Base-by-base conservation (phyloP, 1,140 invertebrate species). In the Macrosteles quadrilineatus region DNA sequence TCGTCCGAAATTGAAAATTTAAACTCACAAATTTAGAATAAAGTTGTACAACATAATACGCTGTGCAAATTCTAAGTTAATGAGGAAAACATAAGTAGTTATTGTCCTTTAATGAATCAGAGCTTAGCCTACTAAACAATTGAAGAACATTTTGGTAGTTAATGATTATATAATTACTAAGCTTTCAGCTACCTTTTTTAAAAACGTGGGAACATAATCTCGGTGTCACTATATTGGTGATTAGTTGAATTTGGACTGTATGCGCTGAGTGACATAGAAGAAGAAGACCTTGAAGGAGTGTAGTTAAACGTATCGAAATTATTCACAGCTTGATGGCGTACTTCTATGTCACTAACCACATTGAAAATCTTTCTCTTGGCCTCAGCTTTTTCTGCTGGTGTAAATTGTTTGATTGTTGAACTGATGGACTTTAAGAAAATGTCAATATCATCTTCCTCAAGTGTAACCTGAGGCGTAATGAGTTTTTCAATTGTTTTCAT, bases 381-480 rank as follows among this genome's bases (percentile, higher is more conserved):
- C 50, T n/a, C 14, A 55, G 14, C 23, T 55, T 55, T 6, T 23
- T 55, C 50, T 23, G 11, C 21, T 11, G 50, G 50, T 11, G 6
- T 55, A 55, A 55, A 55, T 55, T 55, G 6, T 55, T 55, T 55
- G 9, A 55, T 55, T 55, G 50, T 55, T 23, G 19, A 55, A 19
- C 11, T 23, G 6, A 55, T 23, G 6, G 50, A 55, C 19, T 55
- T 55, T 19, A 55, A 12, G 50, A 55, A 55, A 11, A 23, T 19
- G 19, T 55, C 50, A 12, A 55, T 55, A 12, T 55, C 50, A 23
- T 55, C 50, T 23, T 55, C 50, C 19, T 55, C 50, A 6, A 9
- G 14, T n/a, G 50, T 6, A 23, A n/a, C 50, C 19, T 55, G 14
- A 11, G 6, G 14, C 19, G 11, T 11, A 55, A 11, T 55, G 21